Conservation (phyloP, 2,797 vertebrate species). For the Acropternis orthonyx region DNA sequence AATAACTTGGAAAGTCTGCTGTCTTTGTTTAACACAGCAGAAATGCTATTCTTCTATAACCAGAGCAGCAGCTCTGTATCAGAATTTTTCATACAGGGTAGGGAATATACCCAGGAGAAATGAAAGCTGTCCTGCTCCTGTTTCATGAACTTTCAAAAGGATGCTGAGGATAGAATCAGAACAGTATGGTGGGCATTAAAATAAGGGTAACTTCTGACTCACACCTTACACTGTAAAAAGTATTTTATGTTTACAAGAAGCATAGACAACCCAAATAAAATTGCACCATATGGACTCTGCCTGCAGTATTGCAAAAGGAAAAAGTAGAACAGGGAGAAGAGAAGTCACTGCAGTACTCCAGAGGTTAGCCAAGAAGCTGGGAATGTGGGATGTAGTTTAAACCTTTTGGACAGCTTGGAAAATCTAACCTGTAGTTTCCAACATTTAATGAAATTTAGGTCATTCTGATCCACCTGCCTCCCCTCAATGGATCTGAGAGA, state of each 20-base stretch:
- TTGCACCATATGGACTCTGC: not conserved
- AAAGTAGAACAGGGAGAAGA: not conserved
- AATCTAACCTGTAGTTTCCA: not conserved
- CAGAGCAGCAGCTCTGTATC: constrained; percentile 26
- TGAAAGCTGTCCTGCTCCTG: not conserved
- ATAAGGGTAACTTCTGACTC: not conserved
- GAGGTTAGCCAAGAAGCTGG: not conserved
- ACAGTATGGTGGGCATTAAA: not conserved
- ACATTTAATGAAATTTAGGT: not conserved
- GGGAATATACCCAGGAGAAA: not conserved
- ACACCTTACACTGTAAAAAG: not conserved
- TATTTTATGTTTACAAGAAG: not conserved
- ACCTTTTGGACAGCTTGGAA: not conserved
- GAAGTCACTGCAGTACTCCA: not conserved
- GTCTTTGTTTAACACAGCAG: constrained; percentile 59
- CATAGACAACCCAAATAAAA: not conserved
- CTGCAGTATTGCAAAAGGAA: not conserved
- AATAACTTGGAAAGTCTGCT: constrained; percentile 33
- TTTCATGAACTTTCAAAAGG: not conserved
- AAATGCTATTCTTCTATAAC: constrained; percentile 56
- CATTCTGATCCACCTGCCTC: not conserved
- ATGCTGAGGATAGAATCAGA: not conserved
- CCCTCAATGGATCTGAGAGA: not conserved
- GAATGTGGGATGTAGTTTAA: not conserved
- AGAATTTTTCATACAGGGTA: not conserved